phyloP scores from a whole-genome alignment of 2,888 invertebrate genomes.

The Andrena minutula region DNA sequence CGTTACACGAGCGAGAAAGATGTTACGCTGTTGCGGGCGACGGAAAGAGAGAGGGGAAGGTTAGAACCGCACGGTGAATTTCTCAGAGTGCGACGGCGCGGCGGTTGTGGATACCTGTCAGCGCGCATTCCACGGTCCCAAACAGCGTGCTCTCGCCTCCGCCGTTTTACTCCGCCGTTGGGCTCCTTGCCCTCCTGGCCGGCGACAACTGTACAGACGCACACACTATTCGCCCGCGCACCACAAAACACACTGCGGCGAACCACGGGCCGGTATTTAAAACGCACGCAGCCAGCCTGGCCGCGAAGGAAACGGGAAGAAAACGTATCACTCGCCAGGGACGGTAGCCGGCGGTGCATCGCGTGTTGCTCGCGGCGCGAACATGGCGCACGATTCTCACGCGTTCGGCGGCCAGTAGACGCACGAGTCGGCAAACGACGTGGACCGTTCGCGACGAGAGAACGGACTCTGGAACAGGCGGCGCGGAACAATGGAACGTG shows the following conservation, averaged over 20 bases:
- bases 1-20: slow-evolving; percentile 43
- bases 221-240: slow-evolving; percentile 21
- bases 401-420: slow-evolving; percentile 36
- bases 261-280: slow-evolving; percentile 43
- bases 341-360: slow-evolving; percentile 36
- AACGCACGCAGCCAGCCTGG: slow-evolving; percentile 47
- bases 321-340: slow-evolving; percentile 52
- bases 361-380: slow-evolving; percentile 64
- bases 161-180: slow-evolving; percentile 17
- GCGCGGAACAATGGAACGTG: slow-evolving; percentile 66
- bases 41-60: slow-evolving; percentile 53
- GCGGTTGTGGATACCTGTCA: slow-evolving; percentile 79
- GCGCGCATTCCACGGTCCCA: slow-evolving; percentile 81
- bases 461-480: slow-evolving; percentile 28
- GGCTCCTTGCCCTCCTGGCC: not conserved
- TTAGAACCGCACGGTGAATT: slow-evolving; percentile 69
- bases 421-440: slow-evolving; percentile 15
- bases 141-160: slow-evolving; percentile 59
- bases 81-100: slow-evolving; percentile 76
- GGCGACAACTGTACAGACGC: slow-evolving; percentile 16
- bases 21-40: slow-evolving; percentile 40
- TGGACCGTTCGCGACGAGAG: slow-evolving; percentile 6
- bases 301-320: slow-evolving; percentile 5
- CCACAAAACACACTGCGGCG: slow-evolving; percentile 11
- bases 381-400: slow-evolving; percentile 62